These are phyloP conservation scores for Platorchestia sp. DNA, from an alignment of 1,140 invertebrate genomes.

Conservation along the genomic window DNA sequence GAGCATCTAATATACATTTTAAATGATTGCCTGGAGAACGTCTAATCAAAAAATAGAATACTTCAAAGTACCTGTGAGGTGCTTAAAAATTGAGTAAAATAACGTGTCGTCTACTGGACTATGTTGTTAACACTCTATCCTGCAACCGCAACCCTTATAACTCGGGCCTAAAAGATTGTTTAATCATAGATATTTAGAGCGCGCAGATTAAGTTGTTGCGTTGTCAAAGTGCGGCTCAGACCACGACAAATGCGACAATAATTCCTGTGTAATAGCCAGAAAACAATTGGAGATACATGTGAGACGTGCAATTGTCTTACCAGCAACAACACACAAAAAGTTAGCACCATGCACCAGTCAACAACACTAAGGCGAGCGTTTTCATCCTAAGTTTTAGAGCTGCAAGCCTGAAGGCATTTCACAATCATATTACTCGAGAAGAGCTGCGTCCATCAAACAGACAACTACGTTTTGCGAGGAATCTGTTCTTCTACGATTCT, in stretches of 20 bases:
- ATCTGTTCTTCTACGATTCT: neutral
- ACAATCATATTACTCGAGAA: neutral
- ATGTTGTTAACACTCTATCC: neutral
- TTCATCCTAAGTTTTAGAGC: neutral
- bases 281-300: neutral
- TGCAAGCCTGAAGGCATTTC: neutral
- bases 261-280: neutral
- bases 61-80: neutral
- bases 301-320: neutral
- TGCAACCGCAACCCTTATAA: neutral
- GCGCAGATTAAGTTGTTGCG: neutral
- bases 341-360: neutral
- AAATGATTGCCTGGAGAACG: neutral
- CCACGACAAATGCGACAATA: neutral
- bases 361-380: neutral
- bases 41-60: neutral
- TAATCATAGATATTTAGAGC: neutral
- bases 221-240: neutral
- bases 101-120: neutral
- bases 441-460: neutral
- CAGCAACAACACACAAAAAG: neutral
- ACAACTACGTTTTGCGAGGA: neutral
- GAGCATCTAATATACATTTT: neutral
- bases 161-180: neutral
- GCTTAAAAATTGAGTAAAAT: neutral